phyloP scores from a whole-genome alignment of 2,888 invertebrate genomes.

The Encarsia formosa region DNA sequence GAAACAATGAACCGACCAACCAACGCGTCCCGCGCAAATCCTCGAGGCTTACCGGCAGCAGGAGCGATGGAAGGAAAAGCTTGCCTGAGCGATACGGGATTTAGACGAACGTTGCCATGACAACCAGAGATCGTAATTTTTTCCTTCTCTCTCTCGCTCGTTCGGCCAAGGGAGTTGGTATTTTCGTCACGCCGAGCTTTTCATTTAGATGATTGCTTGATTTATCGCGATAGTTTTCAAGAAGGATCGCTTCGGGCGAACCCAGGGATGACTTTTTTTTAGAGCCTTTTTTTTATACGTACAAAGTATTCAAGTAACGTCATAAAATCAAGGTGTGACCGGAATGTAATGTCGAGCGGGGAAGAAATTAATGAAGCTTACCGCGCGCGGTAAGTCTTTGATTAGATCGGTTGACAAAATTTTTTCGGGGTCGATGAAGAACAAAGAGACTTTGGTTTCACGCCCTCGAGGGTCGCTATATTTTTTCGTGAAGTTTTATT shows the following conservation, averaged over 20 bases:
- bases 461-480: too few species aligned
- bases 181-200: conserved; percentile 13
- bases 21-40: conserved; percentile 44
- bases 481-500: too few species aligned
- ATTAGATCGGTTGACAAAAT: too few species aligned
- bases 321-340: too few species aligned
- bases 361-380: too few species aligned
- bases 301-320: too few species aligned
- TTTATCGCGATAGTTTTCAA: conserved; percentile 4
- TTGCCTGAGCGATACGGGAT: too few species aligned
- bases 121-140: conserved; percentile 30
- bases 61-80: conserved; percentile 19
- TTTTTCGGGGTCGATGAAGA: too few species aligned
- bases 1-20: conserved; percentile 52
- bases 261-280: background rate
- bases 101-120: conserved; percentile 46
- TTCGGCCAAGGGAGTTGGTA: background rate
- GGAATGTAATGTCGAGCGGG: too few species aligned
- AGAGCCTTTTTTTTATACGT: too few species aligned
- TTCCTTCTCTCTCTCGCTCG: conserved; percentile 17
- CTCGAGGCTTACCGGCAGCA: conserved; percentile 42
- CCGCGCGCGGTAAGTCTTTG: too few species aligned
- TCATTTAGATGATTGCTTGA: conserved; percentile 22
- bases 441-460: too few species aligned
- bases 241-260: background rate